phyloP scores from a whole-genome alignment of 2,113 vertebrate species.

The Tetraodon nigroviridis region DNA sequence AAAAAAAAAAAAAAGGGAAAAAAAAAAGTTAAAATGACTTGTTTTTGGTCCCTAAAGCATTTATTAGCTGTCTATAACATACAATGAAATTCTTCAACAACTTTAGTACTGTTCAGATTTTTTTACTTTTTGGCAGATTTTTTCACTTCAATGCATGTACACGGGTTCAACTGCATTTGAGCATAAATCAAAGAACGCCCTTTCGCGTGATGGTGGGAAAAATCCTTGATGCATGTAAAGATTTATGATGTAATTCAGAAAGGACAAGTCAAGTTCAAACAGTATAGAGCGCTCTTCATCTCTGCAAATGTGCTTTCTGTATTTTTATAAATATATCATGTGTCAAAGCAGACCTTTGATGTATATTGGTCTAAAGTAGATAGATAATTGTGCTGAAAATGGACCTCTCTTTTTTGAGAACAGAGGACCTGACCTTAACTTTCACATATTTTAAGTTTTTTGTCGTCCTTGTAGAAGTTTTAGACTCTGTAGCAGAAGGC shows the following conservation, averaged over 20 bases:
- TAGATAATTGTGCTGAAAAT: slow-evolving; percentile 16
- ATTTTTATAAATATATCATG: slow-evolving; percentile 12
- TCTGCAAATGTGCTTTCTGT: not conserved
- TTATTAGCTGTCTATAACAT: slow-evolving; percentile 41
- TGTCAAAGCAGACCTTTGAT: slow-evolving; percentile 14
- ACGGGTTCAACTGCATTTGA: slow-evolving; percentile 20
- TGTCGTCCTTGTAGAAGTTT: slow-evolving; percentile 3
- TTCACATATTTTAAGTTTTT: slow-evolving; percentile 49
- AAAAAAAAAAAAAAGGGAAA: slow-evolving; percentile 1
- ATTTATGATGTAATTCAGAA: slow-evolving; percentile 37
- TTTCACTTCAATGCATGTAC: slow-evolving; percentile 42
- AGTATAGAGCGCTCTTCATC: not conserved
- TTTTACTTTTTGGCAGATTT: slow-evolving; percentile 3
- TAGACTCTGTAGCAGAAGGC: slow-evolving; percentile 13
- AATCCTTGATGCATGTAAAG: slow-evolving; percentile 10
- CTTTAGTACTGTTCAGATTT: slow-evolving; percentile 14
- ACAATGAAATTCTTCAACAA: slow-evolving; percentile 26
- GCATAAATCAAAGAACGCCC: slow-evolving; percentile 21
- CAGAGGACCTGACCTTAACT: slow-evolving; percentile 27
- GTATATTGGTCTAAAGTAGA: slow-evolving; percentile 14
- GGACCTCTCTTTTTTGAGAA: slow-evolving; percentile 22
- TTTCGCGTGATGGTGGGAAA: slow-evolving; percentile 22
- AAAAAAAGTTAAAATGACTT: slow-evolving; percentile 31
- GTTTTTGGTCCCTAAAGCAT: slow-evolving; percentile 42
- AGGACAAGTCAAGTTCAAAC: slow-evolving; percentile 29